Evolutionary conservation across 2,888 invertebrate species (phyloP).

Genomic region (Cheiracanthium punctorium): DNA sequence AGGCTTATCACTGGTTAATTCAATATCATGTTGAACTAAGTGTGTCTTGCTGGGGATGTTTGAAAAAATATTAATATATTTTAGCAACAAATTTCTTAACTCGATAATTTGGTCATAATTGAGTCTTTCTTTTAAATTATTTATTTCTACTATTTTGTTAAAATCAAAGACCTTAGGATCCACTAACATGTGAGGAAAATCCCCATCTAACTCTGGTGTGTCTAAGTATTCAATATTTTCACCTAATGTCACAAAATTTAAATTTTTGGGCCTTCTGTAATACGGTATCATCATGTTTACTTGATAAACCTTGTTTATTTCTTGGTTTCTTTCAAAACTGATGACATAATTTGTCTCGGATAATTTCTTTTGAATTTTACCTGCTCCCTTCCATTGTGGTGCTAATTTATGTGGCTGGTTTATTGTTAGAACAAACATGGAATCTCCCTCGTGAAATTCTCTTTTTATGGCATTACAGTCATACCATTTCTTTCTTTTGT

Average conservation of each 20-base stretch:
- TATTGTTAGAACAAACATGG: conserved; percentile 1
- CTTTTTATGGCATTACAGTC: neutral
- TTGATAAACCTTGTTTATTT: too few species aligned
- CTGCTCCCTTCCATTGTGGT: conserved; percentile 17
- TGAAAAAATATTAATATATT: too few species aligned
- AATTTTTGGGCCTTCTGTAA: neutral
- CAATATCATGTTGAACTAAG: too few species aligned
- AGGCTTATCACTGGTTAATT: too few species aligned
- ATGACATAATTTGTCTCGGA: conserved; percentile 28
- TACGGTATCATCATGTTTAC: conserved; percentile 25
- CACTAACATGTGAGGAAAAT: too few species aligned
- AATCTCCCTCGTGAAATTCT: conserved; percentile 11
- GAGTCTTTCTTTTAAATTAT: neutral
- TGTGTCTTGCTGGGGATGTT: too few species aligned
- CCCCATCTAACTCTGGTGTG: neutral
- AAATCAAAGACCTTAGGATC: too few species aligned
- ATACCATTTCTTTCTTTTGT: conserved; percentile 8
- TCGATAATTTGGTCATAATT: too few species aligned
- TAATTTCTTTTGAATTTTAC: neutral
- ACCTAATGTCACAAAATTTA: neutral
- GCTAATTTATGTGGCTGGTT: conserved; percentile 20
- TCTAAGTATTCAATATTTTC: too few species aligned
- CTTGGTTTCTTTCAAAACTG: neutral
- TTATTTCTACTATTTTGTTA: too few species aligned
- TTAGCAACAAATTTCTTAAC: too few species aligned